Conservation (phyloP, 2,888 invertebrate genomes). For the Drosophila macrothrix region DNA sequence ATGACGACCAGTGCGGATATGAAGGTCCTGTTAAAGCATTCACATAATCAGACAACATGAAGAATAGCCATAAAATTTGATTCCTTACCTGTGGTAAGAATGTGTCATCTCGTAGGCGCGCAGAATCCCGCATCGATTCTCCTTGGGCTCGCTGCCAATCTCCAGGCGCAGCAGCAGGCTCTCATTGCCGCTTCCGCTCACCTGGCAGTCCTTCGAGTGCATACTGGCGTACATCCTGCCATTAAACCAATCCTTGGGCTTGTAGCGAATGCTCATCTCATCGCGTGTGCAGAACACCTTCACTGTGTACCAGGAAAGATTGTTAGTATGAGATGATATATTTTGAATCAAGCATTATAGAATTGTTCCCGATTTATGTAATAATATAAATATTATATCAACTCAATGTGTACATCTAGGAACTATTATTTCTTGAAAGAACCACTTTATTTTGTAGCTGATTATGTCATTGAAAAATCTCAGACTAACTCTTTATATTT, state of each 20-base stretch:
- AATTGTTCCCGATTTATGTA: neutral
- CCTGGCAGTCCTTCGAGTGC: constrained; percentile 90
- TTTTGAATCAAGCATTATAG: neutral
- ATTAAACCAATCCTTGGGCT: constrained; percentile 87
- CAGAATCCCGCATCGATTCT: constrained; percentile 84
- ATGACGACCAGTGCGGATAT: constrained; percentile 91
- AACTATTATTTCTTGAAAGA: neutral
- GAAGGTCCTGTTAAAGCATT: constrained; percentile 87
- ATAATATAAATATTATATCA: neutral
- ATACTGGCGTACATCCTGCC: constrained; percentile 94
- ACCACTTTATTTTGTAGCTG: neutral
- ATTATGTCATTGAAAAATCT: neutral
- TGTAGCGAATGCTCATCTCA: constrained; percentile 89
- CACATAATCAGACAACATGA: neutral
- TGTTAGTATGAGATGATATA: neutral
- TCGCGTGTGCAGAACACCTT: constrained; percentile 91
- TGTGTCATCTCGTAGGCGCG: constrained; percentile 84
- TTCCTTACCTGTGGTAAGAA: constrained; percentile 76
- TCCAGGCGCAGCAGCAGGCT: constrained; percentile 78
- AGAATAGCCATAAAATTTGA: too few relatives aligned
- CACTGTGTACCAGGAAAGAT: constrained; percentile 86
- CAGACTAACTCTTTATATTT: neutral
- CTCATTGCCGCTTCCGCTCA: constrained; percentile 86
- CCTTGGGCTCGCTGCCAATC: constrained; percentile 83
- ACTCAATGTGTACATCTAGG: fast-evolving